These are phyloP conservation scores for Nymphicus hollandicus DNA, from an alignment of 2,113 vertebrate genomes.

Conservation along the genomic window DNA sequence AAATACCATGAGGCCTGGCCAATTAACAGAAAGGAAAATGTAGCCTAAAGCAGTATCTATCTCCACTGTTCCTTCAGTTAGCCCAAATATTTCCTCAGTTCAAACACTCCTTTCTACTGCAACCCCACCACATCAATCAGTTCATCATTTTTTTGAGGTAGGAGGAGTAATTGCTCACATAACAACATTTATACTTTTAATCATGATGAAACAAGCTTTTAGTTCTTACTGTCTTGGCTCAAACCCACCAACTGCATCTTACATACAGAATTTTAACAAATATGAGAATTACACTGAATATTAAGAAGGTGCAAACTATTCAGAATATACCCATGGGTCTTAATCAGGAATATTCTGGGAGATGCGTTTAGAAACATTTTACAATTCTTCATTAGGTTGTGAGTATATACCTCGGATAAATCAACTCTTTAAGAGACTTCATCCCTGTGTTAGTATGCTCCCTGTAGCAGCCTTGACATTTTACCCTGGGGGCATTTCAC, in stretches of 20 bases:
- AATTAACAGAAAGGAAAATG: neutral
- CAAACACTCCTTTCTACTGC: neutral
- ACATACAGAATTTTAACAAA: neutral
- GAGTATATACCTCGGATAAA: neutral
- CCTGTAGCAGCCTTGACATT: neutral
- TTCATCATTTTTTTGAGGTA: neutral
- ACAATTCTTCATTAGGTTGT: neutral
- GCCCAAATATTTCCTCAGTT: neutral
- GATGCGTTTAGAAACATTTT: neutral
- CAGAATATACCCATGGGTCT: neutral
- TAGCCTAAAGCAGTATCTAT: neutral
- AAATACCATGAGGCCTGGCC: neutral
- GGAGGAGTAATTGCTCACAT: neutral
- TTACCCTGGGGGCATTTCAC: neutral
- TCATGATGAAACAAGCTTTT: neutral
- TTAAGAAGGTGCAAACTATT: neutral
- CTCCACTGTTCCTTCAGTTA: neutral
- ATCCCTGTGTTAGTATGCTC: neutral
- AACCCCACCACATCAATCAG: neutral
- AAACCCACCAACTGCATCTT: neutral
- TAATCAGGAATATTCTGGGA: neutral
- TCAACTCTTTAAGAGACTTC: neutral
- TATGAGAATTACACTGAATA: neutral
- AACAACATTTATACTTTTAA: neutral
- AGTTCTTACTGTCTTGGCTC: neutral